Base-by-base conservation (phyloP, 2,888 invertebrate genomes). In the Orchesellides sinensis region DNA sequence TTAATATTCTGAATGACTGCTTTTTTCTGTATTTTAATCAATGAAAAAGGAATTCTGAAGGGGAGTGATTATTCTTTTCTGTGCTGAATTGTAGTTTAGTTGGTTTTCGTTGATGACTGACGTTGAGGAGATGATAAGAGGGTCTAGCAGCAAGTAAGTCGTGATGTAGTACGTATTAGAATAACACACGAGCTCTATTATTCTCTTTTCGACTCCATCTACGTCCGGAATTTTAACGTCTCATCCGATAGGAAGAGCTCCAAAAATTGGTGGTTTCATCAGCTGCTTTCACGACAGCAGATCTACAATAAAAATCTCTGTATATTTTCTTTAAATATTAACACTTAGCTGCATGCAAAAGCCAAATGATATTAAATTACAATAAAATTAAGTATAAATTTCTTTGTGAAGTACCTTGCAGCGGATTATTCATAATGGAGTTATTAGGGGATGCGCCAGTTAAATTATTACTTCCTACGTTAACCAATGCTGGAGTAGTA, bases 351-450 rank as follows among this genome's bases (percentile, higher is more conserved):
- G n/a, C 47, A 47, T 47, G 47, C 47, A 47, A 47, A n/a, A 10
- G 5, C 5, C 35, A 19, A 8, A 19, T 49, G 25, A 12, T 52
- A 25, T 23, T 6, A 25, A 25, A 8, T 10, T 54, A 23, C n/a
- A n/a, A n/a, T n/a, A n/a, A 32, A 29, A 6, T 32, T 5, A 10
- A 29, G 29, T 6, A 72, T 54, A 12, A 27, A n/a, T n/a, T n/a
- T n/a, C n/a, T n/a, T 32, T 27, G 17, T 56, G 23, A 21, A n/a
- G 25, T 74, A 85, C 85, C 85, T 83, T 85, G 85, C 23, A 85
- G 68, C 45, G 81, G 80, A 82, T 83, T 85, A 83, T 54, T 81
- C 27, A 85, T 83, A 54, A 85, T 75, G 21, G 81, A 69, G 80
- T 78, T 83, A 78, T 73, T 74, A 47, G 83, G 25, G 29, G 74